These are phyloP conservation scores for Catagonus wagneri DNA, from an alignment of 2,113 vertebrate species.

Conservation along the genomic window DNA sequence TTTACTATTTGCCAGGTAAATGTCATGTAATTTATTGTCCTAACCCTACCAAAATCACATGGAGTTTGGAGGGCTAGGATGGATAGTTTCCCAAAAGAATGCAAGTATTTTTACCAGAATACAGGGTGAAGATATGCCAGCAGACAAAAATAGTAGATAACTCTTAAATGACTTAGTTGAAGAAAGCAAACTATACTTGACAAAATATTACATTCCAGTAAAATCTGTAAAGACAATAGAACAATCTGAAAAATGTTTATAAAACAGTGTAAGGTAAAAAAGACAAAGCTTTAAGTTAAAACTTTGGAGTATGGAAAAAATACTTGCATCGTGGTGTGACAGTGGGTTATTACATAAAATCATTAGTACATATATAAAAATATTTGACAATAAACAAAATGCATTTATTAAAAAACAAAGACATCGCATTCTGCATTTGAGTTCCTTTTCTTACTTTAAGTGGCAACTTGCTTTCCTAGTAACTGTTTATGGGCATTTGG, in stretches of 20 bases:
- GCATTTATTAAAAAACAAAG: neutral
- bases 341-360: conserved; percentile 12
- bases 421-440: neutral
- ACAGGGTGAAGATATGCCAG: neutral
- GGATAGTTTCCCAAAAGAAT: neutral
- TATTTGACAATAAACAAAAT: neutral
- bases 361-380: neutral
- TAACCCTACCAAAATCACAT: neutral
- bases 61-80: neutral
- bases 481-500: neutral
- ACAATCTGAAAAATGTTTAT: neutral
- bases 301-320: conserved; percentile 3
- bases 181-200: neutral
- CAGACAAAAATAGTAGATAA: neutral
- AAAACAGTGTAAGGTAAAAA: neutral
- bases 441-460: neutral
- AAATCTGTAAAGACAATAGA: neutral
- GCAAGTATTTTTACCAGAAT: neutral
- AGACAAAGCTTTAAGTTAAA: neutral
- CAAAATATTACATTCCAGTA: neutral
- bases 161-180: neutral
- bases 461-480: neutral
- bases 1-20: neutral
- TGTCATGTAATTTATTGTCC: neutral
- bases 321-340: neutral